Evolutionary conservation across 2,113 vertebrate species (phyloP).

Genomic region (Corythoichthys intestinalis): DNA sequence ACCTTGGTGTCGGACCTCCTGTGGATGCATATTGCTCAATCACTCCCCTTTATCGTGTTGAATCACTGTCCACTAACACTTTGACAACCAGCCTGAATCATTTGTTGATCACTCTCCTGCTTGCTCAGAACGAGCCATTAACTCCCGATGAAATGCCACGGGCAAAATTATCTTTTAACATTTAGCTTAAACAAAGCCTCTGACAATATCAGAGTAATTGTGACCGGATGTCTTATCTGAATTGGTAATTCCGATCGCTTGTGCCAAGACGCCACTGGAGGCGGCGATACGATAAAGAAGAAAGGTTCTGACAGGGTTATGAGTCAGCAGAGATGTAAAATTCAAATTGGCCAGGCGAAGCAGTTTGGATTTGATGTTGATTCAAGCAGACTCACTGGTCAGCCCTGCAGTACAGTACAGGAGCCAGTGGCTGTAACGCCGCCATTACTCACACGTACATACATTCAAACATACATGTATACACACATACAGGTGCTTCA

Average conservation of each 20-base stretch:
- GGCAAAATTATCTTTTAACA: constrained; percentile 47
- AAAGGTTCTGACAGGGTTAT: constrained; percentile 67
- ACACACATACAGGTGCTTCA: constrained; percentile 51
- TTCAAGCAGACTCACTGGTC: constrained; percentile 62
- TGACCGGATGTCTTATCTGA: constrained; percentile 41
- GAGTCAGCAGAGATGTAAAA: constrained; percentile 71
- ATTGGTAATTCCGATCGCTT: constrained; percentile 55
- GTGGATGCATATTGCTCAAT: constrained; percentile 55
- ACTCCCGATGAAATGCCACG: constrained; percentile 31
- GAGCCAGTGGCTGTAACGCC: constrained; percentile 43
- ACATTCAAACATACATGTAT: constrained; percentile 5
- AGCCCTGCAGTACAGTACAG: constrained; percentile 54
- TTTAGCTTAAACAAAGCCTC: constrained; percentile 46
- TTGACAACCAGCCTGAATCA: constrained; percentile 35
- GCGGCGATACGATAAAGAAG: constrained; percentile 58
- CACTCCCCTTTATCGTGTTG: constrained; percentile 51
- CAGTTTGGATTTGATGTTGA: constrained; percentile 67
- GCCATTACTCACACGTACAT: constrained; percentile 42
- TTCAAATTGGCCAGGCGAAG: constrained; percentile 68
- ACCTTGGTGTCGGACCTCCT: constrained; percentile 55
- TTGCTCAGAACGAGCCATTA: constrained; percentile 34
- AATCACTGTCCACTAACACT: constrained; percentile 47
- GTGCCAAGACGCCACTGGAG: constrained; percentile 51
- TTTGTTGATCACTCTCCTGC: constrained; percentile 30
- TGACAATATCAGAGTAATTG: constrained; percentile 49